Evolutionary conservation across 2,797 vertebrate species (phyloP).

Genomic region (Poecilia gillii): DNA sequence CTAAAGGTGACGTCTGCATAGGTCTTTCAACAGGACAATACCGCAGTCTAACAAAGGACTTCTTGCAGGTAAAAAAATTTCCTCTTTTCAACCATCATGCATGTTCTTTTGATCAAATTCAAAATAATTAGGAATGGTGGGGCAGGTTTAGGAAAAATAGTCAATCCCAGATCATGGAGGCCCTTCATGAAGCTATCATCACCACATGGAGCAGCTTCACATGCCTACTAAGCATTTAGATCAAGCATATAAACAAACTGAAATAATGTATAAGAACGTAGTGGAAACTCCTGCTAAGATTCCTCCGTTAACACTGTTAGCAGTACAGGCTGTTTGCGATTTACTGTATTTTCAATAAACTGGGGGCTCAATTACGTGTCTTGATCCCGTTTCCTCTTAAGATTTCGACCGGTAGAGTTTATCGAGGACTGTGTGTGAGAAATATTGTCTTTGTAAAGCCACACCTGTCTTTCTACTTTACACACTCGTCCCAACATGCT

Average conservation of each 20-base stretch:
- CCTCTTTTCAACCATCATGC: neutral
- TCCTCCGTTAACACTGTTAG: neutral
- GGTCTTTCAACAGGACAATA: neutral
- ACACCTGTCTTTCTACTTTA: conserved; percentile 98
- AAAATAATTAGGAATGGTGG: too few species aligned
- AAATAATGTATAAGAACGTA: neutral
- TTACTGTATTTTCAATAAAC: neutral
- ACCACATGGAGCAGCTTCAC: neutral
- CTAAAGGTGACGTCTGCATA: neutral
- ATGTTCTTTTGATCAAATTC: neutral
- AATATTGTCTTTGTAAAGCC: conserved; percentile 4
- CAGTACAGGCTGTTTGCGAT: neutral
- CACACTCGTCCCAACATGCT: conserved; percentile 98
- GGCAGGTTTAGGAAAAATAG: too few species aligned
- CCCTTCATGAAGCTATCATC: neutral
- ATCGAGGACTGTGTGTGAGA: neutral
- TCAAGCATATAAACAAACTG: neutral
- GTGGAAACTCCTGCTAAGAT: neutral
- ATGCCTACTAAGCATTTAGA: neutral
- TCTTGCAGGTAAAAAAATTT: neutral
- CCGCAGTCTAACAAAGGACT: neutral
- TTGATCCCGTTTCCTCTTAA: neutral
- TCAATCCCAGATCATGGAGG: neutral
- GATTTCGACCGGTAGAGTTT: neutral
- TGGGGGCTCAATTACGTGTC: neutral